phyloP scores from a whole-genome alignment of 2,888 invertebrate genomes.

The Drosophila picticornis region DNA sequence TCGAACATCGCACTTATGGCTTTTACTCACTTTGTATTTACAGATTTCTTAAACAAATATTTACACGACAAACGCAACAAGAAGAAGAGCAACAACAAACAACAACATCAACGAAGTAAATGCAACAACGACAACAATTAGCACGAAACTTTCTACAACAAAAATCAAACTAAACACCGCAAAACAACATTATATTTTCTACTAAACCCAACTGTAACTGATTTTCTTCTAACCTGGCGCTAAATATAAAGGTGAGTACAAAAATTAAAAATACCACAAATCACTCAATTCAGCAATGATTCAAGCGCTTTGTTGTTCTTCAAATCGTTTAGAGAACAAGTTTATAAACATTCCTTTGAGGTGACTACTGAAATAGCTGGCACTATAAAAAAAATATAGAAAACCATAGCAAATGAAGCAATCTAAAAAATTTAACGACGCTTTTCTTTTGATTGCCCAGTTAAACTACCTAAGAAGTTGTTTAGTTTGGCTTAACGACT shows the following conservation, averaged over 20 bases:
- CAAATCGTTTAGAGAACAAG: neutral
- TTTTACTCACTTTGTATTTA: conserved; percentile 59
- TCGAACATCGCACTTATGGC: conserved; percentile 26
- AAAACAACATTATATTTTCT: conserved; percentile 37
- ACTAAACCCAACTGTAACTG: conserved; percentile 19
- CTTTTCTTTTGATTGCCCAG: conserved; percentile 5
- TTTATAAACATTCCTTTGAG: conserved; percentile 29
- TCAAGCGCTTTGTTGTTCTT: neutral
- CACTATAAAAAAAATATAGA: conserved; percentile 10
- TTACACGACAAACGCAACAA: conserved; percentile 58
- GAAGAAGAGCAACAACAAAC: conserved; percentile 30
- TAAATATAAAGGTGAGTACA: conserved; percentile 60
- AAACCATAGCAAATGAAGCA: conserved; percentile 1
- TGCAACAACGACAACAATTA: conserved; percentile 60
- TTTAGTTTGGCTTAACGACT: conserved; percentile 20
- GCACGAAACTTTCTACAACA: conserved; percentile 57
- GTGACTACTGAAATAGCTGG: conserved; percentile 20
- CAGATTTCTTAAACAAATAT: conserved; percentile 69
- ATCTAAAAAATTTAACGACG: conserved; percentile 33
- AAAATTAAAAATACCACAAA: conserved; percentile 1
- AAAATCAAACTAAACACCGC: conserved; percentile 16
- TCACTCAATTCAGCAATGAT: neutral
- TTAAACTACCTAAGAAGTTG: conserved; percentile 38
- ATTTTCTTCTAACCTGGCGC: conserved; percentile 31
- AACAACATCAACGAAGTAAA: conserved; percentile 51